Conservation (phyloP, 2,797 vertebrate species). For the Ibycter americanus region DNA sequence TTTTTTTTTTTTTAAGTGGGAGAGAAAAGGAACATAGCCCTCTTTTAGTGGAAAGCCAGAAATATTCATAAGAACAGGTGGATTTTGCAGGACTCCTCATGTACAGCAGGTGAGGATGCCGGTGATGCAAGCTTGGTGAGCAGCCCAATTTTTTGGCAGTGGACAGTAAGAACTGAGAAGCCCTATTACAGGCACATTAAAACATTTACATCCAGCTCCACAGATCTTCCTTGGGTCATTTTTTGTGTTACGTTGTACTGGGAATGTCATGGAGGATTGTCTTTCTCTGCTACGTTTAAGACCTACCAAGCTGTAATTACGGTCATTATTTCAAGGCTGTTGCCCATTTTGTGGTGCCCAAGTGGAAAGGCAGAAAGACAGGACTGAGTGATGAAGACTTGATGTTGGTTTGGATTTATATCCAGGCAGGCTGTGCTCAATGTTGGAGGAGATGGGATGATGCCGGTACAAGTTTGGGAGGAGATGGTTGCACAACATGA, state of each 20-base stretch:
- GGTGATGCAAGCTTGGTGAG: background rate
- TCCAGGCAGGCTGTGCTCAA: background rate
- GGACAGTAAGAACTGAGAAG: background rate
- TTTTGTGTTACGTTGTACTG: background rate
- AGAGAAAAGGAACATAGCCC: background rate
- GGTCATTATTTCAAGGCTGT: background rate
- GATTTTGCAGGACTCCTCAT: background rate
- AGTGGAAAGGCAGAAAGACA: background rate
- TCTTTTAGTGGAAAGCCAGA: background rate
- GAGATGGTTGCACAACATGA: background rate
- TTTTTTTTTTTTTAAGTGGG: background rate
- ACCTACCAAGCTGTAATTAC: background rate
- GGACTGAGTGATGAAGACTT: rapidly evolving
- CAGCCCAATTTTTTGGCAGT: background rate
- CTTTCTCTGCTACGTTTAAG: background rate
- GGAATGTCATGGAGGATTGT: background rate
- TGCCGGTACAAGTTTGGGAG: background rate
- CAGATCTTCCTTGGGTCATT: background rate
- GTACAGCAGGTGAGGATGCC: background rate
- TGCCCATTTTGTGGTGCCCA: background rate
- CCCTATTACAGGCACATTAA: background rate
- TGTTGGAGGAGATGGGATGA: background rate
- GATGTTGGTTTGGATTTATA: background rate
- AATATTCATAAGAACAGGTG: background rate
- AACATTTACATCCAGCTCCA: background rate